Evolutionary conservation across 2,797 vertebrate genomes (phyloP).

Genomic region (Catharus ustulatus): DNA sequence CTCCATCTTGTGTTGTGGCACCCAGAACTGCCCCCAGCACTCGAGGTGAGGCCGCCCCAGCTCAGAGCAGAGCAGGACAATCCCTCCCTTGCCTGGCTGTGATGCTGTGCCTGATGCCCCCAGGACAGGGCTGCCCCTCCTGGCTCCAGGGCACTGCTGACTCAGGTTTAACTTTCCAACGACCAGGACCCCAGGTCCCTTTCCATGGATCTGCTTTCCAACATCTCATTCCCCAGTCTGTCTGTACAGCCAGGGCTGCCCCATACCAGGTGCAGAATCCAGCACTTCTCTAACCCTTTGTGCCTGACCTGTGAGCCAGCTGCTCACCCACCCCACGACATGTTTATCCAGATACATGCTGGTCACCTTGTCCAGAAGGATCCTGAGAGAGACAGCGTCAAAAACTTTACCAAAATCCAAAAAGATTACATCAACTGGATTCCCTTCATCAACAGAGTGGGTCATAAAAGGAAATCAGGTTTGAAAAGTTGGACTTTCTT

Average conservation of each 20-base stretch:
- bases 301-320: background rate
- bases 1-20: background rate
- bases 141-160: background rate
- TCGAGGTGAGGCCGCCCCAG: accelerated
- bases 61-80: background rate
- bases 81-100: background rate
- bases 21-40: no score
- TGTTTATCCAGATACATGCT: background rate
- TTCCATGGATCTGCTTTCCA: accelerated
- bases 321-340: background rate
- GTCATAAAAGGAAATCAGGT: background rate
- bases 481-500: background rate
- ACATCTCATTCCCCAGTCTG: background rate
- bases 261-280: background rate
- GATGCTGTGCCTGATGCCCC: background rate
- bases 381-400: background rate
- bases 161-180: accelerated
- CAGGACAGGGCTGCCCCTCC: background rate
- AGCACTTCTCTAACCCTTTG: background rate
- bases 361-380: background rate
- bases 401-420: background rate
- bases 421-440: background rate
- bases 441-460: background rate
- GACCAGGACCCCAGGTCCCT: background rate
- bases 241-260: accelerated